Evolutionary conservation across 2,888 invertebrate genomes (phyloP), one percentile per base, ranked within the genome.

Genomic region (Netelia melanura): DNA sequence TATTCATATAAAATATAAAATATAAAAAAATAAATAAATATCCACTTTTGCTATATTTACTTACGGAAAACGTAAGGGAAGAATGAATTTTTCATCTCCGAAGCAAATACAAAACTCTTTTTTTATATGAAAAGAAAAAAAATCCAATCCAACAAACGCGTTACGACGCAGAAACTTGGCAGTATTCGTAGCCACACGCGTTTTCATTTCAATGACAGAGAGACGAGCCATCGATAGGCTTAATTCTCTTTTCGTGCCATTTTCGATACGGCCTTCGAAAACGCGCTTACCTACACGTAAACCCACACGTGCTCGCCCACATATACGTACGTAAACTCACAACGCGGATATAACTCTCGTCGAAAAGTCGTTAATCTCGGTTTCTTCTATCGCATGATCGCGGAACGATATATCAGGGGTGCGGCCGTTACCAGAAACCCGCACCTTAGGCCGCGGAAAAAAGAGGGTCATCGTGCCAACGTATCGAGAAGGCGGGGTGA

Each of bases 351-450:
- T 38, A 38, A 38, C 38, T 38, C 38, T 38, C 38, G 43, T 21
- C 23, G 38, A 38, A 64, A 30, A 48, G 62, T 48, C 74, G 74
- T 75, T 52, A 64, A 75, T 75, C 64, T 61, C 44, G 44, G 25
- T 65, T 17, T 65, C 30, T 54, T 65, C 17, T 54, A 64, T 75
- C 64, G 75, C 75, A 75, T 65, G 54, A 75, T 75, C 74, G 52
- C 56, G 9, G 8, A 38, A 56, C 48, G 48, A 56, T n/a, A 17
- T 21, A 14, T 64, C 21, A 38, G 64, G 75, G 75, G 64, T 65
- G 75, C 64, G 75, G 64, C 64, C 52, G 38, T 64, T 75, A 43
- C 21, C 44, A 21, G 30, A 10, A 38, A 67, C 44, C 21, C 67
- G 38, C 44, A 44, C 48, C 67, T 65, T 17, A 11, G 48, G 48